phyloP scores from a whole-genome alignment of 2,113 vertebrate genomes.

The Pycnonotus jocosus region DNA sequence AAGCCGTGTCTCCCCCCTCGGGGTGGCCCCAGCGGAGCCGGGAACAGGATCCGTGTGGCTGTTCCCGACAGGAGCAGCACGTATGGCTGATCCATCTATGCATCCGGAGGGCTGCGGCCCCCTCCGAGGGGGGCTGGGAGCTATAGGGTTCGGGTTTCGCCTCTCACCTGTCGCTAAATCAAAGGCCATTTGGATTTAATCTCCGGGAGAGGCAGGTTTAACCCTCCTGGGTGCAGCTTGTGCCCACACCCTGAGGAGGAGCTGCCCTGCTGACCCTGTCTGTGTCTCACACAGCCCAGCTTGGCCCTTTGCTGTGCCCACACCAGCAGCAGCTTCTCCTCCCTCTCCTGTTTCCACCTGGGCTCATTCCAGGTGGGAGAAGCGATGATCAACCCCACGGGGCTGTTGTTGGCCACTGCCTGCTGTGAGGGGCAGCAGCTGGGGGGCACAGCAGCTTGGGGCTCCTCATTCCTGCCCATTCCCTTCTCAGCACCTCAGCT shows the following conservation, averaged over 20 bases:
- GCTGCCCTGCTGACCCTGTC: neutral
- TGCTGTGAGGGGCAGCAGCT: neutral
- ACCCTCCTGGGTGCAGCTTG: neutral
- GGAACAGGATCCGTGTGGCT: neutral
- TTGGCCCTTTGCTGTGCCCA: neutral
- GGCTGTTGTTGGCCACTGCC: rapidly evolving
- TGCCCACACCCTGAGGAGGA: rapidly evolving
- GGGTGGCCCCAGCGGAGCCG: rapidly evolving
- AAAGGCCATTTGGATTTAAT: conserved; percentile 22
- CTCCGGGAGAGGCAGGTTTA: neutral
- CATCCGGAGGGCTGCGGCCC: neutral
- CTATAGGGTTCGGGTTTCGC: neutral
- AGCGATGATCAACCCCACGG: rapidly evolving
- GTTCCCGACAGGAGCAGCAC: neutral
- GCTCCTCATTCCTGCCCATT: neutral
- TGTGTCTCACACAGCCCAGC: neutral
- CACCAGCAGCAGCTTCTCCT: neutral
- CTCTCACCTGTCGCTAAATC: conserved; percentile 42
- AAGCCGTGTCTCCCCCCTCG: rapidly evolving
- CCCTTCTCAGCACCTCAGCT: neutral
- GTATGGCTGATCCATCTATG: conserved; percentile 1
- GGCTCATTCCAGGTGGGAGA: neutral
- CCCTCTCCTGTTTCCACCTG: rapidly evolving
- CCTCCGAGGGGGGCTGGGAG: neutral
- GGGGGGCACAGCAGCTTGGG: rapidly evolving